Conservation (phyloP, 1,140 invertebrate genomes). For the Panagrolaimus sp. region DNA sequence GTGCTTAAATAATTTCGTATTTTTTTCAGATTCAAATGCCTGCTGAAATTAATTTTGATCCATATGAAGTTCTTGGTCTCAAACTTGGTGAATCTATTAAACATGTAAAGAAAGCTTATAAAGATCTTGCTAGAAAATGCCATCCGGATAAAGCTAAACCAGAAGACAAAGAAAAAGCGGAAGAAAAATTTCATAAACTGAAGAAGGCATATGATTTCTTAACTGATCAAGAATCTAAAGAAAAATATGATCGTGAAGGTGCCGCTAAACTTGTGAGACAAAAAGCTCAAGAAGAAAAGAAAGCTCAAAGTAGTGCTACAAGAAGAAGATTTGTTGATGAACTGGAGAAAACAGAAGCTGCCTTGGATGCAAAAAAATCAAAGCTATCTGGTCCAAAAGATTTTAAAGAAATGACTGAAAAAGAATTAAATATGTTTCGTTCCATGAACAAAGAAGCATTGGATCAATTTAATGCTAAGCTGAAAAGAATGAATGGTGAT, state of each 20-base stretch:
- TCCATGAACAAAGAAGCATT: background rate
- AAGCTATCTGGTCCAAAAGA: background rate
- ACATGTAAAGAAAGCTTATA: constrained; percentile 7
- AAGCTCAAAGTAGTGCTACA: background rate
- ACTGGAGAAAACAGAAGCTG: background rate
- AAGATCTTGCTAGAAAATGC: background rate
- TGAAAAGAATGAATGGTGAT: background rate
- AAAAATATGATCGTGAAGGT: background rate
- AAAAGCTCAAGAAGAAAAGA: background rate
- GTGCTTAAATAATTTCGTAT: too few relatives aligned
- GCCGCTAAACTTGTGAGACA: background rate
- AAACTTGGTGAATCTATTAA: background rate
- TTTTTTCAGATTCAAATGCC: too few relatives aligned
- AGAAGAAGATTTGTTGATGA: background rate
- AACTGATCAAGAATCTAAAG: background rate
- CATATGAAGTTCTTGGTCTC: background rate
- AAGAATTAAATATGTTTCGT: background rate
- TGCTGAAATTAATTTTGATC: background rate
- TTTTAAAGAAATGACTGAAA: background rate
- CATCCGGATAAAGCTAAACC: constrained; percentile 5
- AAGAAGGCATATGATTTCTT: constrained; percentile 1
- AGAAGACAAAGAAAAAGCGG: constrained; percentile 1
- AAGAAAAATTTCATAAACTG: background rate
- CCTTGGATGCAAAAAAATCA: background rate
- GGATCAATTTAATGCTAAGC: background rate